Base-by-base conservation (phyloP, 2,888 invertebrate species). In the Pseudococcus viburni region DNA sequence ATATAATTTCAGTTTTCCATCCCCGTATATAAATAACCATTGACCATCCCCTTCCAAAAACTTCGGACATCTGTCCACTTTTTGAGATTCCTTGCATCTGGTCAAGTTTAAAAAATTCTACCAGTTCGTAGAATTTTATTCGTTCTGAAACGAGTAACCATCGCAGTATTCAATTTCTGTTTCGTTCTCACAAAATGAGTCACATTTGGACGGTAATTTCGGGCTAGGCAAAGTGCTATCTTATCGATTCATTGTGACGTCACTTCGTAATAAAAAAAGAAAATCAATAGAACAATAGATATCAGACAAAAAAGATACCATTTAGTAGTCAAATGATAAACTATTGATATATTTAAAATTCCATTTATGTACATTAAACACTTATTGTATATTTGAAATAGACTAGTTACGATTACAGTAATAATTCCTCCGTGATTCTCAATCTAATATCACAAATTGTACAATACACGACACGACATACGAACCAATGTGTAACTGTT, bases 391-490 rank as follows among this genome's bases (percentile, higher is more conserved):
- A 39, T 42, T 80, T 22, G 19, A 83, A 83, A 77, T 83, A 83
- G 80, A 83, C 80, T 83, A 83, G 80, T 83, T 83, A 83, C 42
- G 80, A 83, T 83, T 83, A 46, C 80, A 83, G 17, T 83, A 83
- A 83, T 83, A 22, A 77, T 83, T 83, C 46, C 46, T 83, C 80
- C 80, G 46, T 83, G 80, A 83, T 83, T 83, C 46, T 46, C 80
- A 83, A 19, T 42, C 80, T 83, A 83, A 83, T 83, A 83, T 83
- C 80, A 83, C 80, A 83, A 83, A 83, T 33, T 83, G 33, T 46
- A 83, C 19, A 42, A 46, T 83, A 83, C 46, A 83, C 39, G 33
- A 42, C 64, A 64, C 22, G 64, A 64, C 64, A 22, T 22, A 83
- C 80, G 46, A 46, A 83, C 33, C 46, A 19, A 42, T 46, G 64